Conservation (phyloP, 2,113 vertebrate genomes). For the Tinamus guttatus region DNA sequence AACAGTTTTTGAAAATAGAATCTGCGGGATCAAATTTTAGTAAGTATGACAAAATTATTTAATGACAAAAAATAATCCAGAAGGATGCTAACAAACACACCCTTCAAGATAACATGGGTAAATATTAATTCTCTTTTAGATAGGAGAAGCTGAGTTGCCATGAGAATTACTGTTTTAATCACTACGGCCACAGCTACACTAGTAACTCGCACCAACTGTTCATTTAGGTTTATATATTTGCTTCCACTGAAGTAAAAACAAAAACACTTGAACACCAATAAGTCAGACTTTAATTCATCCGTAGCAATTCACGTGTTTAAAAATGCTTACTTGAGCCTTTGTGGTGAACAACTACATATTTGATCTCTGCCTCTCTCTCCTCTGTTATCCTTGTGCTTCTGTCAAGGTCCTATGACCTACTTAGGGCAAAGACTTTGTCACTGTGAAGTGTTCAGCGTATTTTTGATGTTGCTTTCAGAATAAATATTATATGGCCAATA, state of each 20-base stretch:
- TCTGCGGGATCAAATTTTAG: neutral
- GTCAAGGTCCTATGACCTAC: neutral
- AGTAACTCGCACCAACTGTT: neutral
- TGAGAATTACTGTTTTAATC: neutral
- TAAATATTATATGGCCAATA: neutral
- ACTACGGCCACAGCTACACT: neutral
- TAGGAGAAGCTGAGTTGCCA: neutral
- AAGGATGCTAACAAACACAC: neutral
- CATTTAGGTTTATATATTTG: neutral
- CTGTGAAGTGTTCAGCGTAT: neutral
- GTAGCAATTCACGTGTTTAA: neutral
- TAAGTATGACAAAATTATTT: neutral
- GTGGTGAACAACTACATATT: neutral
- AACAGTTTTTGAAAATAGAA: neutral
- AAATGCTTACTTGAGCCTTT: neutral
- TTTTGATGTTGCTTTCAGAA: neutral
- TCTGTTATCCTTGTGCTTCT: neutral
- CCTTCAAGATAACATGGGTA: neutral
- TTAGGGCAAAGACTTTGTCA: neutral
- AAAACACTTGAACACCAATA: neutral
- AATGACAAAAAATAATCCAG: neutral
- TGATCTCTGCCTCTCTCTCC: neutral
- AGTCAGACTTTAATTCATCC: neutral
- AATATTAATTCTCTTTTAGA: neutral
- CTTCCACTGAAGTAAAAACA: neutral